phyloP scores from a whole-genome alignment of 2,113 vertebrate genomes.

The Irena cyanogastra region DNA sequence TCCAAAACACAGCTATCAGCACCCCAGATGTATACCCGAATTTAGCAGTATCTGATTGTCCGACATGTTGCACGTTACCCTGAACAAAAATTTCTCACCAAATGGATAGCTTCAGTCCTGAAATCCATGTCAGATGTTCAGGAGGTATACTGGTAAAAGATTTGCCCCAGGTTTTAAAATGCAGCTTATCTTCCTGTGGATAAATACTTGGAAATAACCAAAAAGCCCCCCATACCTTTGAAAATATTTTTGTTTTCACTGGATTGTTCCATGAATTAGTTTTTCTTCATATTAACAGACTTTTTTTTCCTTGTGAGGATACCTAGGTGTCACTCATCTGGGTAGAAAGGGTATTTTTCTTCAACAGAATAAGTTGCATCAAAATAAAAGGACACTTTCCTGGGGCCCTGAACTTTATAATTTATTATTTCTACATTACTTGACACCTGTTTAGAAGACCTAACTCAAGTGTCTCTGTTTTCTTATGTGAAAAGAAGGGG shows the following conservation, averaged over 20 bases:
- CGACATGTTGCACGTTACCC: neutral
- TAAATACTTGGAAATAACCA: neutral
- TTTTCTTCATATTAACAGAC: neutral
- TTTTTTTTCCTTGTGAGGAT: neutral
- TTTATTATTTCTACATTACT: neutral
- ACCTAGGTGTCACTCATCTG: neutral
- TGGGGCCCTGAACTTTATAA: neutral
- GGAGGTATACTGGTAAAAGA: neutral
- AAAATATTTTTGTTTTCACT: neutral
- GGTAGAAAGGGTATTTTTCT: neutral
- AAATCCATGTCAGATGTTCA: neutral
- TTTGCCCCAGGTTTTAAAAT: neutral
- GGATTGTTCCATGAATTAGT: neutral
- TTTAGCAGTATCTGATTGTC: constrained; percentile 24
- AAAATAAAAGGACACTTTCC: neutral
- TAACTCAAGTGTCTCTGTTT: neutral
- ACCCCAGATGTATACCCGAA: neutral
- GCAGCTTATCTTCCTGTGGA: neutral
- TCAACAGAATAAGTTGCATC: neutral
- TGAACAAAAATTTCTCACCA: constrained; percentile 31
- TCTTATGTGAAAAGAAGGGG: neutral
- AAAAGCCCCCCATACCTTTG: neutral
- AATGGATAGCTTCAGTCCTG: neutral
- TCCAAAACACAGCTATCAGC: constrained; percentile 55
- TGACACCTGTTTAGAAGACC: neutral